Evolutionary conservation across 2,113 vertebrate genomes (phyloP).

Genomic region (Lophochroa leadbeateri): DNA sequence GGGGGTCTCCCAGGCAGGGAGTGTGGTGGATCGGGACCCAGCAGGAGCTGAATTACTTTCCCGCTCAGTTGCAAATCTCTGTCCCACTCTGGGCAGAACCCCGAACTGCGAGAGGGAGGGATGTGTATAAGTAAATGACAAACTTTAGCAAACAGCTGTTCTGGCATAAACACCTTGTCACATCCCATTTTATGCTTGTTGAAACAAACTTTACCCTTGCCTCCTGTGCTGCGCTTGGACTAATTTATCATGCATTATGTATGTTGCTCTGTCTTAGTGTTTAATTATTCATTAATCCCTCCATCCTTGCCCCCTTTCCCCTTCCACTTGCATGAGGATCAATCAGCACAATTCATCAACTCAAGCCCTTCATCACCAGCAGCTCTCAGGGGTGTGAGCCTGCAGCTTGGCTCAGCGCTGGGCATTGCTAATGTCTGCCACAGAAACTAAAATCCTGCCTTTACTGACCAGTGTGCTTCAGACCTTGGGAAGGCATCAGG

Average conservation of each 20-base stretch:
- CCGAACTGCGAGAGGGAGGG: not conserved
- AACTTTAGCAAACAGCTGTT: conserved; percentile 5
- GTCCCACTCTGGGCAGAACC: not conserved
- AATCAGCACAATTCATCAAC: not conserved
- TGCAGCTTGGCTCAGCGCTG: not conserved
- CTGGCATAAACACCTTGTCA: not conserved
- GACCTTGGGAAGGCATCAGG: accelerated
- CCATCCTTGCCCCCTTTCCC: not conserved
- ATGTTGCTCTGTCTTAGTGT: not conserved
- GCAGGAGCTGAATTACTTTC: not conserved
- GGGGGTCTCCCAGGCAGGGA: not conserved
- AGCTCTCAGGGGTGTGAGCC: not conserved
- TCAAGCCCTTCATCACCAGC: not conserved
- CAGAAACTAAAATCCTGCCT: not conserved
- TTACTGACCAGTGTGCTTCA: accelerated
- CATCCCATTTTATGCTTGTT: conserved; percentile 21
- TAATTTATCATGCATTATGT: conserved; percentile 35
- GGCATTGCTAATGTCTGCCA: not conserved
- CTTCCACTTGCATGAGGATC: not conserved
- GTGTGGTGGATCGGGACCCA: not conserved
- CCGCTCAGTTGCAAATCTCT: not conserved
- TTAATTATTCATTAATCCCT: not conserved
- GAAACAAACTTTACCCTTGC: not conserved
- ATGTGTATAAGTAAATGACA: not conserved
- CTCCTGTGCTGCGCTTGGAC: not conserved